These are phyloP conservation scores for Olivierus martensii DNA, from an alignment of 1,140 invertebrate species.

Conservation along the genomic window DNA sequence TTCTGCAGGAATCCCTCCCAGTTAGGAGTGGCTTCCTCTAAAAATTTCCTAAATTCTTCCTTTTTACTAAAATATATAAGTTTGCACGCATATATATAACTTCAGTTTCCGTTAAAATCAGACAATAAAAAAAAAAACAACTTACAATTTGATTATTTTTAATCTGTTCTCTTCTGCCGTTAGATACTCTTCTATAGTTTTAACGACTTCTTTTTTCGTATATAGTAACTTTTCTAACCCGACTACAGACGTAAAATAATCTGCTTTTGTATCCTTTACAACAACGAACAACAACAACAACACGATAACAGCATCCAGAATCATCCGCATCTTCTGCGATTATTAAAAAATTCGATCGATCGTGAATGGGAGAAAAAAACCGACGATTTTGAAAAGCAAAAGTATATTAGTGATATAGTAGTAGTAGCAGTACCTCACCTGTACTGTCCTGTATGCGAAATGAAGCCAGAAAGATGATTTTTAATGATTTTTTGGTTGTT, in stretches of 20 bases:
- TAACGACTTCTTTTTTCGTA: slow-evolving; percentile 72
- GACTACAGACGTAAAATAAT: slow-evolving; percentile 64
- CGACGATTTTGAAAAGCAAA: too few relatives aligned
- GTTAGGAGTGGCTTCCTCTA: slow-evolving; percentile 59
- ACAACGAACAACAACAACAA: not conserved
- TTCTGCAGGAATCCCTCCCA: slow-evolving; percentile 75
- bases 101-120: too few relatives aligned
- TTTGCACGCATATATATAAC: too few relatives aligned
- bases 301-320: not conserved
- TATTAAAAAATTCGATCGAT: too few relatives aligned
- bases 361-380: too few relatives aligned
- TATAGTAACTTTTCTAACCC: slow-evolving; percentile 76
- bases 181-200: slow-evolving; percentile 67
- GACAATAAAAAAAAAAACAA: too few relatives aligned
- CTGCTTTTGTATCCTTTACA: not conserved
- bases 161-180: slow-evolving; percentile 65
- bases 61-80: slow-evolving; percentile 27
- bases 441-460: too few relatives aligned
- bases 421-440: too few relatives aligned
- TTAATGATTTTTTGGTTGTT: too few relatives aligned
- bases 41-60: slow-evolving; percentile 43
- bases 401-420: too few relatives aligned
- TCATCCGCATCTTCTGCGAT: too few relatives aligned
- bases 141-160: slow-evolving; percentile 37
- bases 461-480: too few relatives aligned